phyloP scores from a whole-genome alignment of 2,888 invertebrate species.

The Polia nebulosa region DNA sequence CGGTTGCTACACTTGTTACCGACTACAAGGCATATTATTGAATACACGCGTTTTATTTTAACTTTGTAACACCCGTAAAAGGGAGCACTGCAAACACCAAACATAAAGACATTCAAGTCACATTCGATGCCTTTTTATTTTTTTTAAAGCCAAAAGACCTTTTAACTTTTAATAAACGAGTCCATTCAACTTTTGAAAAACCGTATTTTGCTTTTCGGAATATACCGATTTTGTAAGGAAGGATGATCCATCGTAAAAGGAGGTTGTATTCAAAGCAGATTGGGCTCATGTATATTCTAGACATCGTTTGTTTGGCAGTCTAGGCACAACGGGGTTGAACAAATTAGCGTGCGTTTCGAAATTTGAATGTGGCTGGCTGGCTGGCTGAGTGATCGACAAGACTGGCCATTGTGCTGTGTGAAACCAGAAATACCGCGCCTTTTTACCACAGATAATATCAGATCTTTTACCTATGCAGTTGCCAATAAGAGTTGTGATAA shows the following conservation, averaged over 20 bases:
- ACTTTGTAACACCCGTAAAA: slow-evolving; percentile 12
- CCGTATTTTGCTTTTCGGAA: slow-evolving; percentile 40
- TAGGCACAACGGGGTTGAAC: slow-evolving; percentile 71
- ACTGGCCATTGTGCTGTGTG: slow-evolving; percentile 29
- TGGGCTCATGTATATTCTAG: slow-evolving; percentile 65
- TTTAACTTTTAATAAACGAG: slow-evolving; percentile 39
- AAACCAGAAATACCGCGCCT: neutral
- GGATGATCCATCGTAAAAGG: slow-evolving; percentile 60
- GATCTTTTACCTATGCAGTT: no score
- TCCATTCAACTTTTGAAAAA: slow-evolving; percentile 55
- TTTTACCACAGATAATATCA: no score
- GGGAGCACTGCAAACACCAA: slow-evolving; percentile 1
- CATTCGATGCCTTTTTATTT: slow-evolving; percentile 42
- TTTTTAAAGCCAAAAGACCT: slow-evolving; percentile 39
- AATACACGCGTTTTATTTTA: no score
- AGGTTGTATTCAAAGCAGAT: slow-evolving; percentile 58
- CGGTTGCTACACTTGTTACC: no score
- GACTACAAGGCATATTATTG: neutral
- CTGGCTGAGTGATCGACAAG: slow-evolving; percentile 36
- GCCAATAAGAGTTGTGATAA: no score
- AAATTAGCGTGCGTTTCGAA: slow-evolving; percentile 74
- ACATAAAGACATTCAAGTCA: slow-evolving; percentile 39
- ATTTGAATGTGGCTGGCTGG: slow-evolving; percentile 53
- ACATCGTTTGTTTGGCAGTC: slow-evolving; percentile 63
- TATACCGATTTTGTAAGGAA: slow-evolving; percentile 46